Base-by-base conservation (phyloP, 2,113 vertebrate species). In the Prionailurus bengalensis region DNA sequence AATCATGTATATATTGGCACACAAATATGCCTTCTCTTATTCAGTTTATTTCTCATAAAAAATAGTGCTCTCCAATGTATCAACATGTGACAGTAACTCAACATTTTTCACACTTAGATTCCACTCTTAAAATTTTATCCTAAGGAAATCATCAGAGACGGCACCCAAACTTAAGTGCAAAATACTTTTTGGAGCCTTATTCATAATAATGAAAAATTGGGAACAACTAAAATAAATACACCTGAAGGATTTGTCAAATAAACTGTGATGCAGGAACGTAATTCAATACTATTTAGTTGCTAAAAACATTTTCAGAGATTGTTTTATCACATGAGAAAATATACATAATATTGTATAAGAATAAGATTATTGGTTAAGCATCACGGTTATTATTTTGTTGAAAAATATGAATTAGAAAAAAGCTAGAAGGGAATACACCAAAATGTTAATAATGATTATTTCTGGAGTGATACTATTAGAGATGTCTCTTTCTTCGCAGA, bases 381-480 rank as follows among this genome's bases (percentile, higher is more conserved):
- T 42, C 11, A 36, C 31, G 39, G 63, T 89, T 89, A 42, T 51
- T 55, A 53, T 55, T 89, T 63, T 88, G 29, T 95, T 71, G 15
- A 82, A 63, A 88, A 83, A 70, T 45, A 82, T 31, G 63, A 63
- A 78, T 88, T 82, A 70, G 81, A 87, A 39, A 96, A 96, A 94
- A 33, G 70, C 48, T 61, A 19, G 7, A 51, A 83, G 51, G 8
- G 51, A 70, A 66, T 42, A 51, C 12, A 36, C 21, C 39, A 42
- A 29, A 84, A 58, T 61, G 48, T 17, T 63, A 71, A 29, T 3
- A 63, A 21, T 31, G n/a, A 78, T 68, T 33, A 29, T 70, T 51
- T 63, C 48, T 74, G 31, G 74, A 53, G 15, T 51, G 61, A 31
- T 11, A 42, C 5, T n/a, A 3, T 61, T 73, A 76, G 66, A 66